Evolutionary conservation across 2,888 invertebrate genomes (phyloP).

Genomic region (Ectemnius continuus): DNA sequence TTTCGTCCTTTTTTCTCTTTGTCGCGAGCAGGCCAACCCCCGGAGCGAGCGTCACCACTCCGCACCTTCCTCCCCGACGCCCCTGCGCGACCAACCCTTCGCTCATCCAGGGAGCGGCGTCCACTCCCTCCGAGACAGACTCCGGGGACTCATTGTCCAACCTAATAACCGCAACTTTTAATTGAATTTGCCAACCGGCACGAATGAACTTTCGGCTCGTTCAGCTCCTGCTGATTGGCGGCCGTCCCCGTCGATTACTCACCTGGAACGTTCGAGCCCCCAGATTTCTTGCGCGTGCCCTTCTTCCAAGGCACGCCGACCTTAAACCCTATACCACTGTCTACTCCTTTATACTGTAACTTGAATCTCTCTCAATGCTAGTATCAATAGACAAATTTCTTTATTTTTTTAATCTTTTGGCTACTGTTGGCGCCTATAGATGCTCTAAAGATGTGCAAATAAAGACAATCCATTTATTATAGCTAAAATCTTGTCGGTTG

Average conservation of each 20-base stretch:
- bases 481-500: too few species aligned
- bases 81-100: conserved; percentile 24
- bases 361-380: too few species aligned
- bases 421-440: too few species aligned
- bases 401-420: too few species aligned
- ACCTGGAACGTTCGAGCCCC: conserved; percentile 25
- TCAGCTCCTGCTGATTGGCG: conserved; percentile 66
- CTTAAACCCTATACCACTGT: background rate
- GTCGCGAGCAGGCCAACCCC: background rate
- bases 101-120: conserved; percentile 18
- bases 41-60: too few species aligned
- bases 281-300: conserved; percentile 27
- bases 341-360: too few species aligned
- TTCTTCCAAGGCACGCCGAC: too few species aligned
- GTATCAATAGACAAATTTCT: too few species aligned
- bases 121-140: conserved; percentile 32
- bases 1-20: conserved; percentile 57
- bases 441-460: too few species aligned
- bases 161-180: conserved; percentile 77
- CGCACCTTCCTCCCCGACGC: conserved; percentile 46
- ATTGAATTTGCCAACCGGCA: conserved; percentile 74
- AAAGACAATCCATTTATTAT: too few species aligned
- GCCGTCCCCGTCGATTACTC: conserved; percentile 55
- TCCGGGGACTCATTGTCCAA: conserved; percentile 74
- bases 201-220: conserved; percentile 71